Evolutionary conservation across 2,113 vertebrate species (phyloP), one percentile per base, ranked within the genome.

Genomic region (Marmota flaviventris): DNA sequence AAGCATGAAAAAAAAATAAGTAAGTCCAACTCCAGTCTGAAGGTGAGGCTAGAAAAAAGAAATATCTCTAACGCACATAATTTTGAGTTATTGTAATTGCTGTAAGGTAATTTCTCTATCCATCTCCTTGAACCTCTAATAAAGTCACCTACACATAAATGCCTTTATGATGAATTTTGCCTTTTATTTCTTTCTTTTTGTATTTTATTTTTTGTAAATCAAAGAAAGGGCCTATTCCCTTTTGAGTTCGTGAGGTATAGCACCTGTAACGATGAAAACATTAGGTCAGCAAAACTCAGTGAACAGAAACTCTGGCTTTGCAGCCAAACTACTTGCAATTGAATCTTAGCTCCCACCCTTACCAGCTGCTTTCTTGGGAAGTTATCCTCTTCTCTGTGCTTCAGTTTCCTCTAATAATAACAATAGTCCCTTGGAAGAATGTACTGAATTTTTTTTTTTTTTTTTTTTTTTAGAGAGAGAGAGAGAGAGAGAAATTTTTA

Each of bases 71-170:
- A 81, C 5, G 22, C 45, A 34, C 7, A 18, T 39, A 70, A 34
- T 82, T 75, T 48, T 72, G 45, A 93, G 14, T 73, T 94, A 18
- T 61, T 96, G 83, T 56, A 70, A 84, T 65, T 90, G 58, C 6
- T 51, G 0, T 61, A 75, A 86, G 51, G 53, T 16, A 75, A 17
- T 13, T 77, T 1, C 25, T 90, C 9, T 9, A 5, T 42, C 48
- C 37, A 56, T 73, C 22, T 56, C 63, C 53, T 86, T 39, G 67
- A 86, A 79, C 3, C 6, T 94, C 82, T 82, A 73, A 69, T 79
- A 39, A 88, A 83, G 10, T 85, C 11, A 78, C 16, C 48, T 70
- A 51, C 17, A 73, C 17, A 34, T 56, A 69, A 85, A 67, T 39
- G 3, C 24, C 72, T 42, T 8, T 34, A 8, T 69, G 67, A 39